These are phyloP conservation scores for Chlorops oryzae DNA, from an alignment of 1,140 invertebrate genomes.

Conservation along the genomic window DNA sequence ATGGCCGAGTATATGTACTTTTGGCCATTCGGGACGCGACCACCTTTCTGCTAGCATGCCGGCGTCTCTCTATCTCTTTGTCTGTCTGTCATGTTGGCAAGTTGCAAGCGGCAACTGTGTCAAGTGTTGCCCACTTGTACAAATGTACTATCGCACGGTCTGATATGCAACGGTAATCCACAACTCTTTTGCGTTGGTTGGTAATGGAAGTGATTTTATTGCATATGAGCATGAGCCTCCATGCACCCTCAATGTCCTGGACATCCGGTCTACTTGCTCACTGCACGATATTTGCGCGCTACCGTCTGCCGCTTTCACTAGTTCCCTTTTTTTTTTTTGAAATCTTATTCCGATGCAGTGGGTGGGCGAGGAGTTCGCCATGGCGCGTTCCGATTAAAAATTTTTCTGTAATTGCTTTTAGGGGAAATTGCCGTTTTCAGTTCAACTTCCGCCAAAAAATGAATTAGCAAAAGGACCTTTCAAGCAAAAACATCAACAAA, in stretches of 20 bases:
- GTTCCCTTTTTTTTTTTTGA: slow-evolving; percentile 4
- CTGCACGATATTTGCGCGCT: slow-evolving; percentile 3
- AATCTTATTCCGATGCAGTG: slow-evolving; percentile 17
- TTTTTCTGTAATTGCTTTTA: slow-evolving; percentile 49
- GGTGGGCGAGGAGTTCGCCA: slow-evolving; percentile 30
- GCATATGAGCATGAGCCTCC: slow-evolving; percentile 5
- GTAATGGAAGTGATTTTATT: no score
- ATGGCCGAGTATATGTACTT: no score
- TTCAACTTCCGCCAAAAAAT: slow-evolving; percentile 49
- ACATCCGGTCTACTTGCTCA: slow-evolving; percentile 6
- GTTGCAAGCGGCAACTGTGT: slow-evolving; percentile 48
- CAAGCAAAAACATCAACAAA: no score
- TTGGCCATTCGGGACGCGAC: no score
- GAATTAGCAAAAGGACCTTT: slow-evolving; percentile 48
- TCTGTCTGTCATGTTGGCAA: slow-evolving; percentile 40
- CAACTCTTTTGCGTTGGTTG: no score
- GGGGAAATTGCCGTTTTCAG: slow-evolving; percentile 49
- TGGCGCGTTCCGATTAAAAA: slow-evolving; percentile 47
- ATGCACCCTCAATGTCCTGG: slow-evolving; percentile 35
- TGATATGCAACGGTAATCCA: no score
- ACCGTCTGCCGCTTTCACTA: background rate
- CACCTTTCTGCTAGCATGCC: no score
- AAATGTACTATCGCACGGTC: no score
- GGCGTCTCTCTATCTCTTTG: no score
- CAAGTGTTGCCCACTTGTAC: slow-evolving; percentile 46